Evolutionary conservation across 2,888 invertebrate genomes (phyloP).

Genomic region (Hyalella azteca): DNA sequence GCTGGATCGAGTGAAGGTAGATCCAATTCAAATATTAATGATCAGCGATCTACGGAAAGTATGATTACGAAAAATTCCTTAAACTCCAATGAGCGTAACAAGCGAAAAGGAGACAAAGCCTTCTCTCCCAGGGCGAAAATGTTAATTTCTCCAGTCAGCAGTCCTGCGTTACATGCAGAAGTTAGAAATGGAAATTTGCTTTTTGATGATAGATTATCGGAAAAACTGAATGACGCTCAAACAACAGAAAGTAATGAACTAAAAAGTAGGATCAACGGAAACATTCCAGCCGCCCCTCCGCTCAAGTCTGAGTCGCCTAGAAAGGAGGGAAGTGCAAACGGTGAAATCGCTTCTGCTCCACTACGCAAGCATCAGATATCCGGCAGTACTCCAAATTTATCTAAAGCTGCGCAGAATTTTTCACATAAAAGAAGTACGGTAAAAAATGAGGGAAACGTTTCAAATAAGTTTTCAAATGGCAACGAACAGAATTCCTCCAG

Average conservation of each 20-base stretch:
- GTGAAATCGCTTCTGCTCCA: background rate
- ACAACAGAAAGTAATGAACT: too few relatives aligned
- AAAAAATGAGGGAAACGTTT: too few relatives aligned
- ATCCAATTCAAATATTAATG: background rate
- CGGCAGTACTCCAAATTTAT: background rate
- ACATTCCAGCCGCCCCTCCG: background rate
- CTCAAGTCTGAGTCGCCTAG: background rate
- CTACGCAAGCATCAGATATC: background rate
- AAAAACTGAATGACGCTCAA: too few relatives aligned
- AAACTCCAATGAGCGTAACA: background rate
- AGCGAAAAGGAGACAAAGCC: background rate
- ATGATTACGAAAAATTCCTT: background rate
- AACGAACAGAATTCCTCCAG: too few relatives aligned
- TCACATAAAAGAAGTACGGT: background rate
- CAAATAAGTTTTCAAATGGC: too few relatives aligned
- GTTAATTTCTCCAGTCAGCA: background rate
- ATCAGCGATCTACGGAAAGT: background rate
- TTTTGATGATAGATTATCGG: too few relatives aligned
- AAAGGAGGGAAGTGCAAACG: background rate
- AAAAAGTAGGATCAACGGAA: too few relatives aligned
- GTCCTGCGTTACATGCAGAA: too few relatives aligned
- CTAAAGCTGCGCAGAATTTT: background rate
- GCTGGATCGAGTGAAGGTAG: slow-evolving; percentile 2
- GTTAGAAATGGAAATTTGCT: too few relatives aligned
- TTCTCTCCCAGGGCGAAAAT: background rate